Percentiles rank a stretch among this genome's conserved stretches.
Conservation (phyloP, 2,888 invertebrate genomes). For the Danaus chrysippus region DNA sequence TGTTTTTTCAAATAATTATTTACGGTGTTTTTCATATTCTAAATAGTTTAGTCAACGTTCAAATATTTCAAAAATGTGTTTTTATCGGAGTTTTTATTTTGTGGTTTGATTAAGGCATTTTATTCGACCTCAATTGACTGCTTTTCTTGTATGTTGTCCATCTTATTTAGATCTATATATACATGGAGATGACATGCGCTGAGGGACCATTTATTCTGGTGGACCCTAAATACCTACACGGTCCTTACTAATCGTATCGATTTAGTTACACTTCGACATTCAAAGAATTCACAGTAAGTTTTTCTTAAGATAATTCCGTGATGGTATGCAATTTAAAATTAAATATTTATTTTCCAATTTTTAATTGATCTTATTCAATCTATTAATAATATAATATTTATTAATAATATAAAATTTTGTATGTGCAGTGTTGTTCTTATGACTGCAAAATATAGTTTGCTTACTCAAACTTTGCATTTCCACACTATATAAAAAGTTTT, state of each 20-base stretch:
- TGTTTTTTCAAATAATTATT: slow-evolving; percentile 3
- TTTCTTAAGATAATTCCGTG: slow-evolving; percentile 13
- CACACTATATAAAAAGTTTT: no score
- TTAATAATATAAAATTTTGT: no score
- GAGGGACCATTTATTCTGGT: slow-evolving; percentile 34
- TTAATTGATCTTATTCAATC: no score
- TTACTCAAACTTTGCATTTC: no score
- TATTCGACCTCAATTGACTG: slow-evolving; percentile 44
- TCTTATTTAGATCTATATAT: slow-evolving; percentile 31
- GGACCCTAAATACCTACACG: slow-evolving; percentile 37
- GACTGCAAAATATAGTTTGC: no score
- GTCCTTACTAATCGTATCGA: slow-evolving; percentile 52
- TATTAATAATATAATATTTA: no score
- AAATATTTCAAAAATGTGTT: slow-evolving; percentile 36
- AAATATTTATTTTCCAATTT: no score
- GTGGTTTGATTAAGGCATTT: slow-evolving; percentile 51
- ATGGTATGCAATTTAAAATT: slow-evolving; percentile 9
- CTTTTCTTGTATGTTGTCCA: slow-evolving; percentile 41
- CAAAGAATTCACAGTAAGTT: slow-evolving; percentile 55
- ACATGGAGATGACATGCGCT: not conserved
- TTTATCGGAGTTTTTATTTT: slow-evolving; percentile 36
- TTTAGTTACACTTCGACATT: slow-evolving; percentile 53
- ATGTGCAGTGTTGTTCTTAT: no score
- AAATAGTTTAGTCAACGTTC: not conserved
- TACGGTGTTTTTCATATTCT: not conserved